phyloP scores from a whole-genome alignment of 1,140 invertebrate species.

The Brachionus calyciflorus region DNA sequence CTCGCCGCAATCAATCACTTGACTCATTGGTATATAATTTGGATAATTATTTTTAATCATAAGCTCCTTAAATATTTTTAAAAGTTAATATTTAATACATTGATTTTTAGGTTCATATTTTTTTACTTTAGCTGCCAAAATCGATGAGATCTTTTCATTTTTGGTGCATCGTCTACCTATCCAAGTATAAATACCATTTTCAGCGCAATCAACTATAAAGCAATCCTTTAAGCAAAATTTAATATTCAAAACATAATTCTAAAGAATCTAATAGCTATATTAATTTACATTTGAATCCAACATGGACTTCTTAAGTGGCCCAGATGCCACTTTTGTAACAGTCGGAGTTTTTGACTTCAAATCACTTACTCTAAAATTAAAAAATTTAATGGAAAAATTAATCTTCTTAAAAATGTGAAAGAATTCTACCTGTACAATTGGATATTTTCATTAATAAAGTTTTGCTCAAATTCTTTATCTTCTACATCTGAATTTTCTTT shows the following conservation, averaged over 20 bases:
- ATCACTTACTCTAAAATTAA: slow-evolving; percentile 42
- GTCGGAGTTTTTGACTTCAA: background rate
- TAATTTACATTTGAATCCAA: slow-evolving; percentile 69
- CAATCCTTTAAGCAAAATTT: slow-evolving; percentile 68
- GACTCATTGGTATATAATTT: slow-evolving; percentile 70
- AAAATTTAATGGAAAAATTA: background rate
- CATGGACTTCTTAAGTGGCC: slow-evolving; percentile 70
- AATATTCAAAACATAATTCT: slow-evolving; percentile 42
- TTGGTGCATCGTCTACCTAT: slow-evolving; percentile 73
- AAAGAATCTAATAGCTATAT: background rate
- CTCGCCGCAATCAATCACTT: slow-evolving; percentile 53
- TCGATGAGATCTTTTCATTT: slow-evolving; percentile 73
- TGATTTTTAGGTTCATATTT: background rate
- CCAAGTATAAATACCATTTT: slow-evolving; percentile 79
- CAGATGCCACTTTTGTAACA: slow-evolving; percentile 62
- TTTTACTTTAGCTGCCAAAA: slow-evolving; percentile 68
- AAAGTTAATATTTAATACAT: slow-evolving; percentile 21
- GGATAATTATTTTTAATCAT: slow-evolving; percentile 72
- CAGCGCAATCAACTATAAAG: slow-evolving; percentile 78
- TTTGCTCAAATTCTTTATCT: slow-evolving; percentile 51
- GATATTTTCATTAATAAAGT: slow-evolving; percentile 45
- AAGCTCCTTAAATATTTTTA: slow-evolving; percentile 63
- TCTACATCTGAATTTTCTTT: slow-evolving; percentile 50
- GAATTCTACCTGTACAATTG: slow-evolving; percentile 47
- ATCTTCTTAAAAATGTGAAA: slow-evolving; percentile 33